These are phyloP conservation scores for Timema podura DNA, from an alignment of 2,888 invertebrate genomes.

Conservation along the genomic window DNA sequence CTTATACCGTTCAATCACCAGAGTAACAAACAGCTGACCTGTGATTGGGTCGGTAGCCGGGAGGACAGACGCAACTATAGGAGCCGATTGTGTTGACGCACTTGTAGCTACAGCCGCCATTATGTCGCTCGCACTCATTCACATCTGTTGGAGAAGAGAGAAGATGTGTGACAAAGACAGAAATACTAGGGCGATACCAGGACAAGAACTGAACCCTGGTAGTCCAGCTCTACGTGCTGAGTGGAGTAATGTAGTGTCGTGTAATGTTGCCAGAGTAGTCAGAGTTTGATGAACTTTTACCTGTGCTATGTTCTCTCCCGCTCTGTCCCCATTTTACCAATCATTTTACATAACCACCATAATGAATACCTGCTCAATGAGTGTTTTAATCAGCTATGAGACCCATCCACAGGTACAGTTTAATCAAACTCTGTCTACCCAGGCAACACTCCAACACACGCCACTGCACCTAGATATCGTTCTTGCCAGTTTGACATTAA, in stretches of 20 bases:
- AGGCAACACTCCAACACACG: too few species aligned
- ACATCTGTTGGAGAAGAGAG: conserved; percentile 35
- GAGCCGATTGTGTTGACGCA: conserved; percentile 48
- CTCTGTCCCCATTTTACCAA: neutral
- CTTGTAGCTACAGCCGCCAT: conserved; percentile 41
- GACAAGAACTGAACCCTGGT: neutral
- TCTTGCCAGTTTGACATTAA: too few species aligned
- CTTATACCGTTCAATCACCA: too few species aligned
- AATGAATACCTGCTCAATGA: too few species aligned
- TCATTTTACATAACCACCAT: conserved; percentile 32
- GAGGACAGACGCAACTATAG: conserved; percentile 50
- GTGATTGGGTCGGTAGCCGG: conserved; percentile 40
- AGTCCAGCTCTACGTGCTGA: neutral
- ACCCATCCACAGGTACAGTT: too few species aligned
- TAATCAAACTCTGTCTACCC: too few species aligned
- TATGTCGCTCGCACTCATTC: conserved; percentile 43
- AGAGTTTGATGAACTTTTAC: conserved; percentile 33
- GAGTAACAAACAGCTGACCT: conserved; percentile 23
- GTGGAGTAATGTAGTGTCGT: neutral
- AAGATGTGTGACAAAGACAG: neutral
- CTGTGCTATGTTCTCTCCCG: neutral
- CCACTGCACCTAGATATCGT: too few species aligned
- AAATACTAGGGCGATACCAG: neutral
- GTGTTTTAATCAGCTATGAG: too few species aligned
- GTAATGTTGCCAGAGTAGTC: neutral